Evolutionary conservation across 2,113 vertebrate genomes (phyloP).

Genomic region (Lamprotornis superbus): DNA sequence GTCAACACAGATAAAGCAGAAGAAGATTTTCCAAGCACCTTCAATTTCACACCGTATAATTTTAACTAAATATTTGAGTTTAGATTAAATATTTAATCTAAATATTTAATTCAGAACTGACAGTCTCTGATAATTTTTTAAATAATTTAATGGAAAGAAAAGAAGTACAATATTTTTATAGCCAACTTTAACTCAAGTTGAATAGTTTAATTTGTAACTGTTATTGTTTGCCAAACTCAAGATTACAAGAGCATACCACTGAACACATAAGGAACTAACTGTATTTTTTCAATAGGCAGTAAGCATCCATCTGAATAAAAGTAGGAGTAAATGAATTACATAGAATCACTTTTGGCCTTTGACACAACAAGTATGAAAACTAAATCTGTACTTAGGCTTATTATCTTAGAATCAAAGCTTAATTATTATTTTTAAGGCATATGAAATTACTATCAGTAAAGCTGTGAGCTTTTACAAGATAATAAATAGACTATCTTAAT

Average conservation of each 20-base stretch:
- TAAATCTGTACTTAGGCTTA: neutral
- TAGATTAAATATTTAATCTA: conserved; percentile 16
- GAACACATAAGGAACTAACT: neutral
- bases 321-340: neutral
- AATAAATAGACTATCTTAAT: neutral
- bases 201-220: neutral
- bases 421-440: neutral
- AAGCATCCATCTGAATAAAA: neutral
- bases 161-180: neutral
- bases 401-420: neutral
- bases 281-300: neutral
- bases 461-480: neutral
- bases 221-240: neutral
- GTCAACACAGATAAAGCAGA: neutral
- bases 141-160: neutral
- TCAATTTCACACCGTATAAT: neutral
- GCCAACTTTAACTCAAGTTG: neutral
- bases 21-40: neutral
- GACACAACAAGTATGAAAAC: neutral
- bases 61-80: conserved; percentile 20
- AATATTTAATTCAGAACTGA: conserved; percentile 34
- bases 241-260: neutral
- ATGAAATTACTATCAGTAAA: neutral
- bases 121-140: neutral
- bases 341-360: neutral